Evolutionary conservation across 2,797 vertebrate species (phyloP), one percentile per base, ranked within the genome.

Genomic region (Cichlasoma orientale): DNA sequence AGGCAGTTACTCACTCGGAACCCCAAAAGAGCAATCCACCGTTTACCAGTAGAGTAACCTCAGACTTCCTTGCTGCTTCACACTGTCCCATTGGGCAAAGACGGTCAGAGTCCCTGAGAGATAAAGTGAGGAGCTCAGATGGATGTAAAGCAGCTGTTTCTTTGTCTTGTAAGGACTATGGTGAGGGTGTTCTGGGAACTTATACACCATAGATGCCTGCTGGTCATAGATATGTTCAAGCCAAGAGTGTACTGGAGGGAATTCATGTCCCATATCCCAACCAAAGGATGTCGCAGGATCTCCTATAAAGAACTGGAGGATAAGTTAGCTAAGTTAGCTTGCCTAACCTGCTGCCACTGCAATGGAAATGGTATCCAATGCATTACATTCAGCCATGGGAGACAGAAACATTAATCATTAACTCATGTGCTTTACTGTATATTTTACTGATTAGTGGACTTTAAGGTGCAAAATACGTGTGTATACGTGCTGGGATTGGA

Each of bases 101-200:
- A 33, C 0, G 1, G 38, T 56, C 36, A 25, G 13, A 50, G 16
- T 0, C 27, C 38, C 19, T 1, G n/a, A 2, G 3, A 58, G 41
- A 3, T 50, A 23, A 31, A 47, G 52, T 21, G n/a, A 21, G 38
- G 9, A 27, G 61, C 38, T 19, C 16, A 66, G 38, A 66, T 27
- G 61, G 41, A 66, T 19, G 61, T 23, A 31, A 47, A 23, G 29
- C 29, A 1, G 72, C 56, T 8, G 41, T 9, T 58, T 0, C 25
- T 73, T 57, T 73, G 55, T 57, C 19, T 21, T 58, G 19, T 41
- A 56, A 56, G 25, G 25, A 56, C 0, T 23, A 33, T 10, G 5
- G 0, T 47, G 11, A 31, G 8, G 54, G 23, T 9, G 25, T 13
- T 2, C 13, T 0, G 13, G 1, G 5, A 44, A 2, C 3, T 47